Base-by-base conservation (phyloP, 2,888 invertebrate genomes). In the Laothoe populi region DNA sequence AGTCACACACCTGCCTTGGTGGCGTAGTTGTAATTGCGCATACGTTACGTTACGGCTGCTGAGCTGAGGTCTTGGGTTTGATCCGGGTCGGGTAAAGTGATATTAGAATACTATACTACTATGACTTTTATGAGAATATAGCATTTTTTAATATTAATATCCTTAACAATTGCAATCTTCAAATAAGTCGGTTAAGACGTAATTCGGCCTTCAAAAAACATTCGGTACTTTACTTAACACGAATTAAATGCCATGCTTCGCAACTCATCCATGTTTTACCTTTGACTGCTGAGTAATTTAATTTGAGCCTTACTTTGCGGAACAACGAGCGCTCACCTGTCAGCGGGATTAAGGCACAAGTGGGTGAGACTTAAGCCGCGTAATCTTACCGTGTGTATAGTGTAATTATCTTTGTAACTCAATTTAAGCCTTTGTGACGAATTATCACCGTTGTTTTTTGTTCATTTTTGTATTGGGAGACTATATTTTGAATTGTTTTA, bases 241-340 rank as follows among this genome's bases (percentile, higher is more conserved):
- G 66, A 66, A 64, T 66, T 62, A 61, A 65, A 64, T 61, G 64
- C 62, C 61, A 65, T 64, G 57, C 57, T 66, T 63, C 57, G 24
- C 57, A 57, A 48, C 65, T 60, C 48, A 66, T 67, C 67, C 71
- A 69, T 68, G 69, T 71, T 72, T 46, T 35, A 38, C 57, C 44
- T 44, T 57, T 23, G 60, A 63, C 57, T 53, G 35, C 60, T 38
- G 4, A 57, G 60, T 63, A 57, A 63, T 63, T 60, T 46, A 63
- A 63, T 63, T 63, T 63, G 49, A 31, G 40, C 59, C 49, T 21
- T 38, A 35, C 57, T 38, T 53, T 21, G 46, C 40, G 58, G 49
- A 35, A 53, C 53, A 53, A 53, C 35, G 48, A 26, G 31, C 35
- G 31, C 13, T 53, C 53, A 53, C 53, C 53, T 53, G 53, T 53